These are phyloP conservation scores for Muscina levida DNA, from an alignment of 2,888 invertebrate genomes.

Conservation along the genomic window DNA sequence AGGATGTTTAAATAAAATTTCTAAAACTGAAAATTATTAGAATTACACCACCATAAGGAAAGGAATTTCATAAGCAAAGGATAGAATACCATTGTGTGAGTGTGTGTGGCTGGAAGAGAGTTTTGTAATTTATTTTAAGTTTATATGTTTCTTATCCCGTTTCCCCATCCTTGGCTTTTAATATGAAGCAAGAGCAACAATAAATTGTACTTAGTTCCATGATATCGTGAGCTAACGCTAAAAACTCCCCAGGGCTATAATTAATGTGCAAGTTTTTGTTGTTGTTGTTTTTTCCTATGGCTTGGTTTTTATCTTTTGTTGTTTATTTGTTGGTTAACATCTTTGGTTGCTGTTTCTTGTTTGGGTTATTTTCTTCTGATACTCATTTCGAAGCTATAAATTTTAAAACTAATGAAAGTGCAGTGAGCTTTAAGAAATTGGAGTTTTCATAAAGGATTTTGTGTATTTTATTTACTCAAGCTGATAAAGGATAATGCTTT, in stretches of 20 bases:
- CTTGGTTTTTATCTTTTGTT: not conserved
- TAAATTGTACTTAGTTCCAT: not conserved
- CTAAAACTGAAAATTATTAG: too few relatives aligned
- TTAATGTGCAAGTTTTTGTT: not conserved
- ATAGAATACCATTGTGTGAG: too few relatives aligned
- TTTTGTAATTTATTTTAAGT: too few relatives aligned
- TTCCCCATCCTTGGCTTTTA: not conserved
- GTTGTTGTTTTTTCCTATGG: not conserved
- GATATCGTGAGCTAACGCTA: not conserved
- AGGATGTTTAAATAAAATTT: not conserved
- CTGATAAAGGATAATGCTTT: not conserved
- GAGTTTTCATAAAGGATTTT: not conserved
- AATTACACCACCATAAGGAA: too few relatives aligned
- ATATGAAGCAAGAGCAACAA: not conserved
- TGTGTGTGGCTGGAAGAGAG: too few relatives aligned
- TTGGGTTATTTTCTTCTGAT: too few relatives aligned
- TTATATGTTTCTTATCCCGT: not conserved
- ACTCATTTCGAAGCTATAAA: not conserved
- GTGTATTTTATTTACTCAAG: not conserved
- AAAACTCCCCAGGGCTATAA: too few relatives aligned
- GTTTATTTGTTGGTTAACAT: slow-evolving; percentile 14
- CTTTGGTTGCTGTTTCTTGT: not conserved
- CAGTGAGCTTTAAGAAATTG: not conserved
- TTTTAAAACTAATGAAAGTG: not conserved
- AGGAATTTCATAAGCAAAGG: too few relatives aligned